Evolutionary conservation across 2,797 vertebrate species (phyloP).

Genomic region (Microtus californicus): DNA sequence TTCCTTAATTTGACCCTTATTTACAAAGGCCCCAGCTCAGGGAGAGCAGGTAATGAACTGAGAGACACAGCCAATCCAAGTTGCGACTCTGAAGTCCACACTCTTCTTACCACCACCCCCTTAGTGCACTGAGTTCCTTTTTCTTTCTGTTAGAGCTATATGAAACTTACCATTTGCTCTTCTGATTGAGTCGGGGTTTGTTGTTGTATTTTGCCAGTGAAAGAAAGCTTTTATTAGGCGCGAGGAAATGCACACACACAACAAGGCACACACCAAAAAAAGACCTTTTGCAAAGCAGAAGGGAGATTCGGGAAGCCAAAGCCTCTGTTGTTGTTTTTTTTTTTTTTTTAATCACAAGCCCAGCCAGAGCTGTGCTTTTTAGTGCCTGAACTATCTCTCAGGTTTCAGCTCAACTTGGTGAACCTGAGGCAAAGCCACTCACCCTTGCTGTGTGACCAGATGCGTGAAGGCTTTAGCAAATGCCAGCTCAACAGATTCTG

Average conservation of each 20-base stretch:
- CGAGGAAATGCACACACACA: background rate
- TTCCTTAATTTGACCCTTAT: background rate
- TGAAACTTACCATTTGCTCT: background rate
- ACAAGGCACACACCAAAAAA: background rate
- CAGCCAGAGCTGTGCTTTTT: background rate
- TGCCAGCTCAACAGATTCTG: background rate
- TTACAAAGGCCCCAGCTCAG: background rate
- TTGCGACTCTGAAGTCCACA: background rate
- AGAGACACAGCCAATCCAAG: background rate
- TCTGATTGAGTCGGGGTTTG: background rate
- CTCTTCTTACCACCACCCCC: background rate
- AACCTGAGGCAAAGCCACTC: background rate
- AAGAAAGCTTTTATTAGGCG: background rate
- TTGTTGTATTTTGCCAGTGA: background rate
- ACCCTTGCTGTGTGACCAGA: background rate
- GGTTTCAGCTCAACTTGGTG: background rate
- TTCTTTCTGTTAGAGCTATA: background rate
- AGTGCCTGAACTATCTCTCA: background rate
- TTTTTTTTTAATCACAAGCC: background rate
- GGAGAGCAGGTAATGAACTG: background rate
- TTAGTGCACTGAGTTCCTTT: background rate
- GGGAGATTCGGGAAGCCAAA: background rate
- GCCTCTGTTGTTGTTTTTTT: conserved; percentile 14
- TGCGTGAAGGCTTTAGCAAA: conserved; percentile 15
- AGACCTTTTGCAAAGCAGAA: background rate